Conservation (phyloP, 2,113 vertebrate genomes). For the Stegostoma tigrinum region DNA sequence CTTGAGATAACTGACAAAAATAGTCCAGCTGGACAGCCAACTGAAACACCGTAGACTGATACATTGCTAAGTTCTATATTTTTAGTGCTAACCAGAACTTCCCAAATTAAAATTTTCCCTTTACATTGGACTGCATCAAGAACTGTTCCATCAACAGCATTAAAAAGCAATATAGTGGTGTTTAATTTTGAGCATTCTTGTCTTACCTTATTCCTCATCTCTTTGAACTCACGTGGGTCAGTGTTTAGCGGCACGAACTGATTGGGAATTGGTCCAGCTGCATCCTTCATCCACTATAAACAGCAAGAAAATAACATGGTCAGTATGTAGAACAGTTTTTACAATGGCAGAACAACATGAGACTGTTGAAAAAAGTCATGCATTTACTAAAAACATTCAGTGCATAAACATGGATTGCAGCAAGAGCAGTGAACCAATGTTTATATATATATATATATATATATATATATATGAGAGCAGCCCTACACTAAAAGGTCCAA, state of each 20-base stretch:
- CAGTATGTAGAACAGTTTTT: not conserved
- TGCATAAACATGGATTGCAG: constrained; percentile 42
- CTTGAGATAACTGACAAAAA: not conserved
- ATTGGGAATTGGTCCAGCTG: constrained; percentile 81
- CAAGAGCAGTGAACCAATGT: constrained; percentile 77
- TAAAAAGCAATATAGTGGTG: not conserved
- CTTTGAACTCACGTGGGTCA: constrained; percentile 93
- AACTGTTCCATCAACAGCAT: not conserved
- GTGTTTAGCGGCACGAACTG: constrained; percentile 98
- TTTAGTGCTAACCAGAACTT: not conserved
- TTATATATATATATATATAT: constrained; percentile 38
- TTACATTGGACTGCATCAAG: not conserved
- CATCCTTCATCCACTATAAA: constrained; percentile 95
- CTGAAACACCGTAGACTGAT: not conserved
- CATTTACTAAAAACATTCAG: constrained; percentile 57
- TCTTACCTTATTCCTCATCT: constrained; percentile 96
- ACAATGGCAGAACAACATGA: not conserved
- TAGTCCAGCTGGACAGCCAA: not conserved
- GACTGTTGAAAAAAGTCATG: constrained; percentile 64
- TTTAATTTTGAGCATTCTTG: not conserved
- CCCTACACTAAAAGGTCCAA: not conserved
- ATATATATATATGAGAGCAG: not conserved
- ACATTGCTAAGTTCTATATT: not conserved
- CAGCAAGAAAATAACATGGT: constrained; percentile 50
- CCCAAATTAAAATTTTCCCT: not conserved